A percentile compares a stretch with the other conserved stretches of the same genome.
Evolutionary conservation across 1,140 invertebrate genomes (phyloP).

Genomic region (Drosophila simulans): DNA sequence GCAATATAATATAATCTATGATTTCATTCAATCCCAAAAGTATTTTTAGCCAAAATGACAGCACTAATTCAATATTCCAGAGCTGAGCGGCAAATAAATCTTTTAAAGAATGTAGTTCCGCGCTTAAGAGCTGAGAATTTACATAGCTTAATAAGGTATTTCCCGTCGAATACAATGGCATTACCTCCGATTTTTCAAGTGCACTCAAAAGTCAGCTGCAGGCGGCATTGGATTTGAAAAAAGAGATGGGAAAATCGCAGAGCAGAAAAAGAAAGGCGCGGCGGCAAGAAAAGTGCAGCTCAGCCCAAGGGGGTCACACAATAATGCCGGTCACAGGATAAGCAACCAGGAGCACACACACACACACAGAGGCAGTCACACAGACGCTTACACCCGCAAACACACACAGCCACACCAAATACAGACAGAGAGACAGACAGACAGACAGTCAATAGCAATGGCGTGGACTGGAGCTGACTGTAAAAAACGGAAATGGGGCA

Average conservation of each 20-base stretch:
- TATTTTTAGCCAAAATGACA: no score
- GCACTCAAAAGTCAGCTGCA: conserved; percentile 77
- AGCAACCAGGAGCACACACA: conserved; percentile 51
- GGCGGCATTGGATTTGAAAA: conserved; percentile 73
- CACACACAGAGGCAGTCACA: conserved; percentile 27
- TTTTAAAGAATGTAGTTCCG: no score
- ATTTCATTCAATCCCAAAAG: no score
- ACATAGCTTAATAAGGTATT: background rate
- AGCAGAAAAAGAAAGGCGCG: conserved; percentile 27
- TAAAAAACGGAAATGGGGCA: conserved; percentile 83
- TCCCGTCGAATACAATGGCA: background rate
- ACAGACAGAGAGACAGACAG: conserved; percentile 17
- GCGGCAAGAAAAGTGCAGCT: conserved; percentile 69
- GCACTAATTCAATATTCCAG: background rate
- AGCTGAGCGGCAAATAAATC: no score
- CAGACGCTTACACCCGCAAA: background rate
- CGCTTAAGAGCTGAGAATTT: background rate
- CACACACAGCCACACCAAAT: background rate
- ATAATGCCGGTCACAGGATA: conserved; percentile 81
- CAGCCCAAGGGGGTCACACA: conserved; percentile 67
- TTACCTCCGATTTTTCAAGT: conserved; percentile 19
- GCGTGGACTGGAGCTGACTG: conserved; percentile 44
- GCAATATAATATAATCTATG: no score
- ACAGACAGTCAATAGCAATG: conserved; percentile 74
- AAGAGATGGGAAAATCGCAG: conserved; percentile 16